A percentile compares a stretch with the other conserved stretches of the same genome.
Evolutionary conservation across 2,888 invertebrate genomes (phyloP).

Genomic region (Acronicta leporina): DNA sequence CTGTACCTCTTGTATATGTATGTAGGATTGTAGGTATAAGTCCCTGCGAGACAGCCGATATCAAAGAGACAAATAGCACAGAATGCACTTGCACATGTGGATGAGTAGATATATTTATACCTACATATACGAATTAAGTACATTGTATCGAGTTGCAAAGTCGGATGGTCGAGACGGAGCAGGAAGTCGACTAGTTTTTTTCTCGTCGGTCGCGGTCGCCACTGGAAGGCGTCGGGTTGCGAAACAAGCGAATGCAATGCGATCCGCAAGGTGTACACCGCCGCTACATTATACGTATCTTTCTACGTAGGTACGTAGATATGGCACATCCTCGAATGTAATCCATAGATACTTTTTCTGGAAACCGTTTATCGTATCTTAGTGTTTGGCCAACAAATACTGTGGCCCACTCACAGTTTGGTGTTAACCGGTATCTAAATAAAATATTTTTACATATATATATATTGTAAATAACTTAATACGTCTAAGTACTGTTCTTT

Average conservation of each 20-base stretch:
- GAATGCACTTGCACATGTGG: slow-evolving; percentile 3
- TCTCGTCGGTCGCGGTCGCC: slow-evolving; percentile 52
- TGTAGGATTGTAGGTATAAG: too few species aligned
- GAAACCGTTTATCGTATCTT: too few species aligned
- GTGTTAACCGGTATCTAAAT: too few species aligned
- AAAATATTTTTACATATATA: too few species aligned
- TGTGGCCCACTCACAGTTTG: too few species aligned
- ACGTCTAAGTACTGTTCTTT: too few species aligned
- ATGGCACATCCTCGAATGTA: slow-evolving; percentile 22
- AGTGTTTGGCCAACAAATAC: too few species aligned
- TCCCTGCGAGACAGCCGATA: too few species aligned
- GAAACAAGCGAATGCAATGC: slow-evolving; percentile 42
- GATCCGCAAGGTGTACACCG: slow-evolving; percentile 44
- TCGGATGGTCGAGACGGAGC: slow-evolving; percentile 59
- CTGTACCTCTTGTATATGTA: too few species aligned
- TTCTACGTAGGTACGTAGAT: not conserved
- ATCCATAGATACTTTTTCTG: not conserved
- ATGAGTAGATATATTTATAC: not conserved
- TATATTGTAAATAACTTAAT: too few species aligned
- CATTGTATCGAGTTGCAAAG: slow-evolving; percentile 63
- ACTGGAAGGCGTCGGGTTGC: slow-evolving; percentile 44
- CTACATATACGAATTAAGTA: slow-evolving; percentile 20
- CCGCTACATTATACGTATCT: slow-evolving; percentile 7
- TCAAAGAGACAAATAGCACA: not conserved
- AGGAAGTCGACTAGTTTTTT: slow-evolving; percentile 67